Conservation (phyloP, 2,113 vertebrate genomes). For the Lophotis ruficrista region DNA sequence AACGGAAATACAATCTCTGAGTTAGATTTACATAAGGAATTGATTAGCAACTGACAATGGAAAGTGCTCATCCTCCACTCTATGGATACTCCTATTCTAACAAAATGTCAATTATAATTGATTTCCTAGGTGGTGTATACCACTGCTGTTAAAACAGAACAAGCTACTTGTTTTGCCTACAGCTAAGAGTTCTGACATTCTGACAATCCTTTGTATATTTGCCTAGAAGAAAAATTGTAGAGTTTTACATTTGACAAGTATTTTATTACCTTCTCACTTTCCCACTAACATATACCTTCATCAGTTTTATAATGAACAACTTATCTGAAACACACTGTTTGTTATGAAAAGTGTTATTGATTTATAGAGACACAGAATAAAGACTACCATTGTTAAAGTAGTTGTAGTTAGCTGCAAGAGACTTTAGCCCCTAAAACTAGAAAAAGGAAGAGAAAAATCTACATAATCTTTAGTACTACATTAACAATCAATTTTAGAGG, state of each 20-base stretch:
- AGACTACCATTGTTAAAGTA: neutral
- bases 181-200: conserved; percentile 16
- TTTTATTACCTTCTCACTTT: neutral
- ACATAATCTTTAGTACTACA: neutral
- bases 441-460: neutral
- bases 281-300: neutral
- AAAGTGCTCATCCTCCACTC: conserved; percentile 16
- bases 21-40: conserved; percentile 13
- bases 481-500: neutral
- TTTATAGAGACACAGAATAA: neutral
- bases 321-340: neutral
- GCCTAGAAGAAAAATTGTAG: neutral
- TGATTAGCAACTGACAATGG: conserved; percentile 20
- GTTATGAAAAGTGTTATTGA: neutral
- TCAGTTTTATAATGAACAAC: conserved; percentile 5
- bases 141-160: neutral
- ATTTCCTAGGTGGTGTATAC: neutral
- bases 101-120: conserved; percentile 57
- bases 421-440: neutral
- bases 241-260: neutral
- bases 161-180: neutral
- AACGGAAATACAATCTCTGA: neutral
- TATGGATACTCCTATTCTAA: neutral
- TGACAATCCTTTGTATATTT: neutral
- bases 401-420: neutral